Evolutionary conservation across 1,140 invertebrate genomes (phyloP).

Genomic region (Zaprionus ornatus): DNA sequence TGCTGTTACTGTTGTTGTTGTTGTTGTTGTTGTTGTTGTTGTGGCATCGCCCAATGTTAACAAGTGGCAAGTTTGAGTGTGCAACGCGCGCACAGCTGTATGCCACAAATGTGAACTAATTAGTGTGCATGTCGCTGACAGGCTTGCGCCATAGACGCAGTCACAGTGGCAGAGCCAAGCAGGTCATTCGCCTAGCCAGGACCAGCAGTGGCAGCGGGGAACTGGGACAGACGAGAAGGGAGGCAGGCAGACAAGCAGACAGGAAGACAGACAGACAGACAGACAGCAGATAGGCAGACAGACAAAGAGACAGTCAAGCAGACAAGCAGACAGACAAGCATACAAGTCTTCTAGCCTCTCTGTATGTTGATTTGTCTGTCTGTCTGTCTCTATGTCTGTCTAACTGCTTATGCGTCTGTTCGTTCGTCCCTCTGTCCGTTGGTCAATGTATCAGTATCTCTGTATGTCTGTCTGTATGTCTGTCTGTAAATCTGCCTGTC

Average conservation of each 20-base stretch:
- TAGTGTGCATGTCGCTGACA: slow-evolving; percentile 80
- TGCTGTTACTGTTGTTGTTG: slow-evolving; percentile 27
- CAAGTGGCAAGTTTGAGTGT: slow-evolving; percentile 70
- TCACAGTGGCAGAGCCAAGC: slow-evolving; percentile 40
- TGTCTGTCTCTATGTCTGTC: too few species aligned
- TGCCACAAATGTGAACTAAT: slow-evolving; percentile 68
- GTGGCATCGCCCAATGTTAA: slow-evolving; percentile 53
- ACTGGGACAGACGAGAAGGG: not conserved
- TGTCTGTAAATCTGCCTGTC: too few species aligned
- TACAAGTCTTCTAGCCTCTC: not conserved
- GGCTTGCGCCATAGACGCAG: not conserved
- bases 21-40: slow-evolving; percentile 11
- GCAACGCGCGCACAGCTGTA: slow-evolving; percentile 47
- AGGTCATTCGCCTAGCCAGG: slow-evolving; percentile 64
- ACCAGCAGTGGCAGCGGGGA: not conserved
- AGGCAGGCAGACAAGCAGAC: not conserved
- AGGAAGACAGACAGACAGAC: not conserved
- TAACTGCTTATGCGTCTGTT: too few species aligned
- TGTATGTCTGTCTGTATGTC: too few species aligned
- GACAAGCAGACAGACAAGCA: not conserved
- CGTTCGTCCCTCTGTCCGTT: too few species aligned
- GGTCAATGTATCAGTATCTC: not conserved
- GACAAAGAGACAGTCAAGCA: not conserved
- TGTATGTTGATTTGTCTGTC: too few species aligned
- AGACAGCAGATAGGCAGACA: not conserved